phyloP scores from a whole-genome alignment of 2,888 invertebrate genomes.

The Notocelia uddmanniana region DNA sequence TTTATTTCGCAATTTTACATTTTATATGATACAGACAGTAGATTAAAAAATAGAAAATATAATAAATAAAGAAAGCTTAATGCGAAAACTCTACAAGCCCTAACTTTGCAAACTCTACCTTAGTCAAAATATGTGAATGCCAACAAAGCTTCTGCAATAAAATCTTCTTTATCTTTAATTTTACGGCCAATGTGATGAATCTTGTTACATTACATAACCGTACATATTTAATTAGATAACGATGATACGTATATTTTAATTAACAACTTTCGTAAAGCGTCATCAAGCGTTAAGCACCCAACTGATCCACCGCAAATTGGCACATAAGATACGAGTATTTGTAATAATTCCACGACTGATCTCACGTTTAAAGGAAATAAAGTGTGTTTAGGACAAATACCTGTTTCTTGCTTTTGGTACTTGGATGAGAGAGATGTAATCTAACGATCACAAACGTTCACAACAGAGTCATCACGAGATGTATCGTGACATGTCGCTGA shows the following conservation, averaged over 20 bases:
- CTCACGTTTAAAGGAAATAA: background rate
- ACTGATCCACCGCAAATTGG: too few species aligned
- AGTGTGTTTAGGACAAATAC: background rate
- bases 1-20: too few species aligned
- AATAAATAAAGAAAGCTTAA: too few species aligned
- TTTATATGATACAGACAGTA: too few species aligned
- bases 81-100: too few species aligned
- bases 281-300: too few species aligned
- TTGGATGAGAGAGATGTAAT: background rate
- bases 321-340: background rate
- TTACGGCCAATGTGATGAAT: background rate
- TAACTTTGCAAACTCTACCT: too few species aligned
- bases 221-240: background rate
- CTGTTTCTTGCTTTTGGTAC: background rate
- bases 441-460: slow-evolving; percentile 18
- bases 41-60: too few species aligned
- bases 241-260: background rate
- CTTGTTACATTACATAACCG: background rate
- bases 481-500: slow-evolving; percentile 31
- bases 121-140: too few species aligned
- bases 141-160: background rate
- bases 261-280: background rate
- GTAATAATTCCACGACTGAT: background rate
- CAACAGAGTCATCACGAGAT: slow-evolving; percentile 32
- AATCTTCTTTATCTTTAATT: background rate